Base-by-base conservation (phyloP, 2,113 vertebrate genomes). In the Argyrosomus japonicus region DNA sequence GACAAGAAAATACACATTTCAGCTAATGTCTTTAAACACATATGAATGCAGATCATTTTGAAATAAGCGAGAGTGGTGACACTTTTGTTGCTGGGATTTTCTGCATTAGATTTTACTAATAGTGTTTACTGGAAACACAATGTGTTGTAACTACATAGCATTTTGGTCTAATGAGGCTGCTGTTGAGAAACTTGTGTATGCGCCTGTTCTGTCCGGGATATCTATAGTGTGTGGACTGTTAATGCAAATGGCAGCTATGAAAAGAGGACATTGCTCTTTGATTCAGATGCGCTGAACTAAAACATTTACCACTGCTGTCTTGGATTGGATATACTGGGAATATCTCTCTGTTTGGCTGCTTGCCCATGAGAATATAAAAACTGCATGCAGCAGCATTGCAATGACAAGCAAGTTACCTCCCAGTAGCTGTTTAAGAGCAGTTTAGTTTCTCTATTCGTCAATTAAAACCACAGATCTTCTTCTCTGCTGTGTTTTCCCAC, bases 381-480 rank as follows among this genome's bases (percentile, higher is more conserved):
- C 6, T 13, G 11, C 21, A 11, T 21, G 11, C 23, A 65, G 3
- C 68, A 50, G 29, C 7, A 29, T 3, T 15, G 9, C n/a, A 32
- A 8, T 45, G 23, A 21, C 18, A 29, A 56, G 32, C 9, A 19
- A 40, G 13, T 32, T 21, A 43, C n/a, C 12, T 6, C 8, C 17
- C 17, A 27, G 2, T 25, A 8, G 7, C 23, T 43, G 11, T 40
- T 29, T 10, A 43, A 40, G n/a, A 13, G 40, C 8, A 14, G 2
- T 27, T 69, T n/a, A 45, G 27, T 23, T 36, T 14, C 9, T 50
- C 8, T 40, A 3, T 17, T 13, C 5, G 15, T 14, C 2, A 6
- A 47, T 29, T n/a, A 21, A 75, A 23, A 60, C 50, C 50, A 58
- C 51, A 79, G 73, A 75, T 67, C 47, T 19, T 14, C 32, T n/a